Percentiles rank a stretch among this genome's conserved stretches.
phyloP scores from a whole-genome alignment of 2,113 vertebrate species.

The Pyrgilauda ruficollis region DNA sequence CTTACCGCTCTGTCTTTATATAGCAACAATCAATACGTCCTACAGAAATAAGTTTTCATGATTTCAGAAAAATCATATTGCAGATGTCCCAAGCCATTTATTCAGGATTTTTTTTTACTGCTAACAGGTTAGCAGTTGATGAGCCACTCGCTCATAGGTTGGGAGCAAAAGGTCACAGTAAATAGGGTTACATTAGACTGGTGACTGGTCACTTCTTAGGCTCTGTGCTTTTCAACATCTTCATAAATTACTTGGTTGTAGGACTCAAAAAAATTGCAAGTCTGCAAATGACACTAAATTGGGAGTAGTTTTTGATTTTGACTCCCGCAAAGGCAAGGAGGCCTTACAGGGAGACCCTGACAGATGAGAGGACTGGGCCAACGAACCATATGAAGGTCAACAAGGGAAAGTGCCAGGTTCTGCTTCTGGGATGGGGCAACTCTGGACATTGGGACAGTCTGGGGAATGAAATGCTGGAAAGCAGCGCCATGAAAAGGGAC shows the following conservation, averaged over 20 bases:
- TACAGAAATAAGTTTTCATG: neutral
- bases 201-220: neutral
- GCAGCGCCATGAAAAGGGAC: accelerated
- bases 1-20: neutral
- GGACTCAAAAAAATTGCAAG: neutral
- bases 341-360: accelerated
- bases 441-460: neutral
- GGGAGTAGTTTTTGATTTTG: neutral
- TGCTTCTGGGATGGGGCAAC: neutral
- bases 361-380: neutral
- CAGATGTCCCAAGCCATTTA: neutral
- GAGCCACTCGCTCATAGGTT: neutral
- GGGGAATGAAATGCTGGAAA: neutral
- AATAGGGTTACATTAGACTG: neutral
- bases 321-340: accelerated
- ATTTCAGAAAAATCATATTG: neutral
- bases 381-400: neutral
- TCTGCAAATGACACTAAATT: neutral
- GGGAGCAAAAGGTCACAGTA: neutral
- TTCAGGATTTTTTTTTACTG: neutral
- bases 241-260: neutral
- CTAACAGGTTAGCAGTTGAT: neutral
- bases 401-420: neutral
- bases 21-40: neutral
- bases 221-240: neutral